Evolutionary conservation across 2,888 invertebrate genomes (phyloP).

Genomic region (Scelioninae gen. 2): DNA sequence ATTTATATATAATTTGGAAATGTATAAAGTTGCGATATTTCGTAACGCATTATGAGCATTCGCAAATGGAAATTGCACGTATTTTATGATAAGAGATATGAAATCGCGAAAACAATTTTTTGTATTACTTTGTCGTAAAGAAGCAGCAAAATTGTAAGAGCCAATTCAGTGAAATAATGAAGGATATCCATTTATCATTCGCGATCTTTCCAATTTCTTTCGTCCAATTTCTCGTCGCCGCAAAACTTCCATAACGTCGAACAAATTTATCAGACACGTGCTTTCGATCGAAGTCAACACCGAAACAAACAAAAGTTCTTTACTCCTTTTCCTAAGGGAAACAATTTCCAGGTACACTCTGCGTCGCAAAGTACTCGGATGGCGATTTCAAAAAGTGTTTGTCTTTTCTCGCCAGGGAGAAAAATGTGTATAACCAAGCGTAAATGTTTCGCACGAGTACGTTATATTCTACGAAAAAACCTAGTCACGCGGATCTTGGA

Average conservation of each 20-base stretch:
- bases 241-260: constrained; percentile 47
- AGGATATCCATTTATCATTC: constrained; percentile 44
- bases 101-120: too few species aligned
- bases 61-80: too few species aligned
- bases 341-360: constrained; percentile 45
- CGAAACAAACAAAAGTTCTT: constrained; percentile 49
- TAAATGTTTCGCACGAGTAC: too few species aligned
- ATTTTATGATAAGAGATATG: too few species aligned
- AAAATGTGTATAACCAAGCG: too few species aligned
- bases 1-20: too few species aligned
- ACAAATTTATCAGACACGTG: constrained; percentile 52
- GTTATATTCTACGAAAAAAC: too few species aligned
- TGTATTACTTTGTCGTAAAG: too few species aligned
- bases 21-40: too few species aligned
- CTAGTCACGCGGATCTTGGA: too few species aligned
- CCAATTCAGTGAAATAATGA: constrained; percentile 4
- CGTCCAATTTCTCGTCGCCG: constrained; percentile 45
- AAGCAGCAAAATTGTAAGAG: too few species aligned
- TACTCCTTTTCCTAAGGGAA: constrained; percentile 13
- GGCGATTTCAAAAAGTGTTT: constrained; percentile 30
- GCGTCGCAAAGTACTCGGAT: neutral
- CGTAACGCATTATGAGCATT: too few species aligned
- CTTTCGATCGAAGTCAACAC: constrained; percentile 40
- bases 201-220: constrained; percentile 51
- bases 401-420: constrained; percentile 17